phyloP scores from a whole-genome alignment of 35 echinoderm and acorn worm genomes.

The Apostichopus japonicus region DNA sequence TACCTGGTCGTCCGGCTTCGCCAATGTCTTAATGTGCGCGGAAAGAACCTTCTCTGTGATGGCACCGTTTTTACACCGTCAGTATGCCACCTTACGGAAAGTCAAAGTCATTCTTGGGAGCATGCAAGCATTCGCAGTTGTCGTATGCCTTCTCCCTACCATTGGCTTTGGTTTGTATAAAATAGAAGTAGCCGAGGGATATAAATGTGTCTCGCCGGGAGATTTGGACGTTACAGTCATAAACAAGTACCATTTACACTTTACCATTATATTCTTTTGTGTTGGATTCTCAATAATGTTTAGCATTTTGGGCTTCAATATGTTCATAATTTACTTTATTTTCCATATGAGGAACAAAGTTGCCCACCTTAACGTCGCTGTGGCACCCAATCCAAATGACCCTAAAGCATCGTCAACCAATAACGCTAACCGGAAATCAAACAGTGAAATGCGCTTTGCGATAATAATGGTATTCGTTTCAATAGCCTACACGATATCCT shows the following conservation, averaged over 20 bases:
- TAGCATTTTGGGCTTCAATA: background rate
- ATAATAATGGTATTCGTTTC: slow-evolving; percentile 35
- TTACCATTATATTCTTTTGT: slow-evolving; percentile 23
- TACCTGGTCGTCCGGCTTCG: slow-evolving; percentile 25
- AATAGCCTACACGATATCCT: slow-evolving; percentile 29
- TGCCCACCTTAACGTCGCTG: slow-evolving; percentile 24
- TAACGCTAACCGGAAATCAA: background rate
- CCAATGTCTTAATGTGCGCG: slow-evolving; percentile 30
- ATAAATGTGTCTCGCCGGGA: slow-evolving; percentile 27
- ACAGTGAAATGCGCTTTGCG: slow-evolving; percentile 31
- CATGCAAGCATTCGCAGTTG: background rate
- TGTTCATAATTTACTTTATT: slow-evolving; percentile 38
- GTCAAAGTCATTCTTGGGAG: background rate
- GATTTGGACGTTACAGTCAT: background rate
- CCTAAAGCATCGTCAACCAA: background rate
- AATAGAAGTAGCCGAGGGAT: background rate
- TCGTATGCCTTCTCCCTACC: background rate
- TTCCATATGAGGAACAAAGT: slow-evolving; percentile 38
- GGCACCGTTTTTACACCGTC: slow-evolving; percentile 22
- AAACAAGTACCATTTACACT: slow-evolving; percentile 21
- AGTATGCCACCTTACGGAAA: slow-evolving; percentile 3
- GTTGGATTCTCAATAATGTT: slow-evolving; percentile 34
- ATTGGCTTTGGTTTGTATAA: slow-evolving; percentile 15
- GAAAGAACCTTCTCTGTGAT: slow-evolving; percentile 16
- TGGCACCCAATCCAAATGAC: background rate